These are phyloP conservation scores for Myioborus miniatus DNA, from an alignment of 2,797 vertebrate genomes.

Conservation along the genomic window DNA sequence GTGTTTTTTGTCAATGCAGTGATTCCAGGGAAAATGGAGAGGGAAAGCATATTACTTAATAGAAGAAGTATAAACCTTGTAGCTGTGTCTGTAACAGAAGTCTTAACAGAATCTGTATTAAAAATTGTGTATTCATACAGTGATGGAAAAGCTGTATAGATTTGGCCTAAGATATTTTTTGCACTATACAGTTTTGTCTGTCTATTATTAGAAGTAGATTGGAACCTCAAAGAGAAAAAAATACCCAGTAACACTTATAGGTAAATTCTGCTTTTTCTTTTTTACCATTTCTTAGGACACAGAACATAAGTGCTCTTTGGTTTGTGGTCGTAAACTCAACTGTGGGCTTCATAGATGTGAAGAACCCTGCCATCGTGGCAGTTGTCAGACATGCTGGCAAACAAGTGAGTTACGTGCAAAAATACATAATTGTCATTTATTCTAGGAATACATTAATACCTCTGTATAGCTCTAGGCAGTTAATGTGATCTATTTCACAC, in stretches of 20 bases:
- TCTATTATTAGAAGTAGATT: not conserved
- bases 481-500: not conserved
- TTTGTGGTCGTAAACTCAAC: constrained; percentile 95
- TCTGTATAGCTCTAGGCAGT: not conserved
- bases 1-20: not conserved
- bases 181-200: not conserved
- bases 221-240: not conserved
- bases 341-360: constrained; percentile 97
- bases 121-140: not conserved
- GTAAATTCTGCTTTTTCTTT: constrained; percentile 4
- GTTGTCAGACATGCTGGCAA: constrained; percentile 97
- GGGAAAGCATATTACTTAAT: not conserved
- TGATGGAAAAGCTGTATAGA: not conserved
- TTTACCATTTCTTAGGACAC: constrained; percentile 74
- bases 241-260: not conserved
- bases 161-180: not conserved
- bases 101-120: not conserved
- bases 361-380: constrained; percentile 94
- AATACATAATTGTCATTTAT: not conserved
- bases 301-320: constrained; percentile 92
- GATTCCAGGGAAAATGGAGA: not conserved
- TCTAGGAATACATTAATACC: not conserved
- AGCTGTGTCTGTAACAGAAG: not conserved
- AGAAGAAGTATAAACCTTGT: not conserved
- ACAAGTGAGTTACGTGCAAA: constrained; percentile 83